Base-by-base conservation (phyloP, 2,888 invertebrate species). In the Tenthredo scrophulariae region DNA sequence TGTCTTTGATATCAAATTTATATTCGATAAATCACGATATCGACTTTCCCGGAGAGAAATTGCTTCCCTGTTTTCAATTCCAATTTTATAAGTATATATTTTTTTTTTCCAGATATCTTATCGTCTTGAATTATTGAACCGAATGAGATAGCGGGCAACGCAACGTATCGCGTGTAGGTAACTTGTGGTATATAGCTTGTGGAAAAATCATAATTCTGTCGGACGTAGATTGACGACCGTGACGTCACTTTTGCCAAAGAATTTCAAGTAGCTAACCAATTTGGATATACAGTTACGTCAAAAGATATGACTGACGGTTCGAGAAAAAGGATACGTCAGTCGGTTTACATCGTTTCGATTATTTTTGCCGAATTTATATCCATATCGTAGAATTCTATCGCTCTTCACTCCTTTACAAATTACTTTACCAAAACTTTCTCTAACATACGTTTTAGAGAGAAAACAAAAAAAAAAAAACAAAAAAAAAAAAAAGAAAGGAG, bases 151-250 rank as follows among this genome's bases (percentile, higher is more conserved):
- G 22, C 75, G 43, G 46, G 26, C 10, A 26, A 18, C 50, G 26
- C 7, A 40, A 26, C 75, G 54, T 74, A 4, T 43, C 43, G 50
- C 50, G 10, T 7, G 62, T 29, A 50, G n/a, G 7, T 29, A 72
- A 72, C 72, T 72, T 40, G 3, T 40, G 43, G 74, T 74, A 74
- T 29, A 74, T 29, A 43, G 43, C 43, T 43, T 33, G 33, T 54
- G 29, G 29, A 77, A 77, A 54, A 54, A 77, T 50, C 33, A 54
- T 77, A 54, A 77, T 77, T 77, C 54, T 77, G 13, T 54, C 33
- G 50, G 77, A 54, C 77, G 77, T 77, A 77, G 77, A 77, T 77
- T 77, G 77, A 77, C 77, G 77, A 77, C 54, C 74, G 33, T 77
- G 50, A 77, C 77, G 77, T 77, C 77, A 50, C 54, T 54, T 77